phyloP scores from a whole-genome alignment of 2,797 vertebrate genomes.

The Oreonectes daqikongensis region DNA sequence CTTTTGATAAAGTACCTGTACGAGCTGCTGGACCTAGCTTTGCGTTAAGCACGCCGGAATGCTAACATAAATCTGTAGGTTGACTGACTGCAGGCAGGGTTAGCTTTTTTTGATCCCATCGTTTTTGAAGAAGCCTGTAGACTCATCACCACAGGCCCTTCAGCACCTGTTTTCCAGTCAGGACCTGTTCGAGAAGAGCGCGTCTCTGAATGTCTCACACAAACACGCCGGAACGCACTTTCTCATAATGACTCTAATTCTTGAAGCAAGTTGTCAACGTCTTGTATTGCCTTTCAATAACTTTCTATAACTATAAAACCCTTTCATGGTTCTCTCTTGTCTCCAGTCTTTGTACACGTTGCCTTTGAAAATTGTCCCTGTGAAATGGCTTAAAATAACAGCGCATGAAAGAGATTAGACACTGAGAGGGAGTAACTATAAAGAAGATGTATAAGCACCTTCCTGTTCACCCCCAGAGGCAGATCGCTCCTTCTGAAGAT shows the following conservation, averaged over 20 bases:
- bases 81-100: constrained; percentile 71
- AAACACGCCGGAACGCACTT: constrained; percentile 43
- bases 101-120: constrained; percentile 76
- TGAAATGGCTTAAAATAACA: constrained; percentile 42
- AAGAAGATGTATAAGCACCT: constrained; percentile 46
- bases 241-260: constrained; percentile 43
- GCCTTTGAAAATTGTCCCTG: constrained; percentile 11
- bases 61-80: constrained; percentile 73
- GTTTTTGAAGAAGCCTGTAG: constrained; percentile 71
- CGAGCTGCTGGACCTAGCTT: constrained; percentile 51
- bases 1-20: constrained; percentile 4
- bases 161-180: constrained; percentile 79
- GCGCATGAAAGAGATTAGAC: constrained; percentile 28
- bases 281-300: constrained; percentile 28
- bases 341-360: constrained; percentile 15
- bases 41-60: constrained; percentile 65
- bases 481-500: constrained; percentile 37
- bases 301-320: constrained; percentile 28
- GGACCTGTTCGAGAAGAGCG: constrained; percentile 72
- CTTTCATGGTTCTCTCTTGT: constrained; percentile 36
- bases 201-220: constrained; percentile 57
- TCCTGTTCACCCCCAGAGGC: constrained; percentile 29
- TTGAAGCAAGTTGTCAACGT: constrained; percentile 36
- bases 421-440: constrained; percentile 27
- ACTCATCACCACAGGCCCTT: constrained; percentile 74